These are phyloP conservation scores for Pollicipes pollicipes DNA, from an alignment of 1,140 invertebrate genomes.

Conservation along the genomic window DNA sequence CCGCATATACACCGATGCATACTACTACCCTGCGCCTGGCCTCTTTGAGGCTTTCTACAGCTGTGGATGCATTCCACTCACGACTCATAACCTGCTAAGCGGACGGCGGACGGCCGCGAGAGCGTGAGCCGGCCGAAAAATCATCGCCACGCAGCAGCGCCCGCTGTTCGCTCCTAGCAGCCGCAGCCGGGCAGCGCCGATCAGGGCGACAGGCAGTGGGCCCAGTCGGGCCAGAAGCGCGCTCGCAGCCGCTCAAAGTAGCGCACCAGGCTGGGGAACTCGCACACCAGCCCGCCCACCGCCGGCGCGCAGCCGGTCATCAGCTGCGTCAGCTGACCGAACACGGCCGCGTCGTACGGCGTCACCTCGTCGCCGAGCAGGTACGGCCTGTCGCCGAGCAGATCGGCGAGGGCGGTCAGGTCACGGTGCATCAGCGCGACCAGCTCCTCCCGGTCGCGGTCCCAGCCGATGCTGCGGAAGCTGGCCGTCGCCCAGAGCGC, in stretches of 20 bases:
- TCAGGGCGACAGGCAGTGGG: too few species aligned
- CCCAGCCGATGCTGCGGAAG: conserved; percentile 11
- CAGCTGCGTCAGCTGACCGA: conserved; percentile 1
- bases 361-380: background rate
- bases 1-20: too few species aligned
- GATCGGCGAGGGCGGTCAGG: conserved; percentile 6
- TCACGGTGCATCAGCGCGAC: conserved; percentile 3
- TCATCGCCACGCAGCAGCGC: too few species aligned
- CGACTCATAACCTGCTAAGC: too few species aligned
- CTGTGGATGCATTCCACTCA: too few species aligned
- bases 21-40: too few species aligned
- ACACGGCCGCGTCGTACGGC: background rate
- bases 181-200: too few species aligned
- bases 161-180: too few species aligned
- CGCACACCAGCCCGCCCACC: background rate
- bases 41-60: too few species aligned
- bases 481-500: too few species aligned
- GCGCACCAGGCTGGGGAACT: conserved; percentile 18
- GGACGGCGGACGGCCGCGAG: too few species aligned
- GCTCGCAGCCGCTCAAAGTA: conserved; percentile 24
- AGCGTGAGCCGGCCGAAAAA: too few species aligned
- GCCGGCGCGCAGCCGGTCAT: background rate
- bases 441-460: conserved; percentile 9
- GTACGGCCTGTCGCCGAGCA: conserved; percentile 7
- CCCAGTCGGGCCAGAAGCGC: conserved; percentile 27